Conservation (phyloP, 2,113 vertebrate genomes). For the Embiotoca jacksoni region DNA sequence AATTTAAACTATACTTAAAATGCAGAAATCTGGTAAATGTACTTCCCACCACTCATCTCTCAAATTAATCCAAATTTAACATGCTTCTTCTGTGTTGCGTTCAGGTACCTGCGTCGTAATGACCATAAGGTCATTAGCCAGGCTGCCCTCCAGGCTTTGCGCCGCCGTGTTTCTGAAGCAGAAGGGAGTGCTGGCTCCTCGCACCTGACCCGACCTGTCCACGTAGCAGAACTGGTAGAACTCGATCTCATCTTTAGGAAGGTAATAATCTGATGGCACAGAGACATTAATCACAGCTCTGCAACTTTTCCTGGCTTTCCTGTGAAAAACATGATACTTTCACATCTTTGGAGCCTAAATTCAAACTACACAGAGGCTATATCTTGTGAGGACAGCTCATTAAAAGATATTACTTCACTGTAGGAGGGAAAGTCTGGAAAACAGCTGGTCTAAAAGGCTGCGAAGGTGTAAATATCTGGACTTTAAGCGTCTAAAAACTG, state of each 20-base stretch:
- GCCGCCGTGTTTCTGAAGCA: conserved; percentile 71
- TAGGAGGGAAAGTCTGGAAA: too few relatives aligned
- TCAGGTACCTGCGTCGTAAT: conserved; percentile 83
- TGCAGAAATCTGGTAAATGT: too few relatives aligned
- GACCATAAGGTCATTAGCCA: conserved; percentile 79
- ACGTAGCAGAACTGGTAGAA: conserved; percentile 89
- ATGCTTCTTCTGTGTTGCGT: too few relatives aligned
- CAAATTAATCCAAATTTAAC: too few relatives aligned
- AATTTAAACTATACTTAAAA: too few relatives aligned
- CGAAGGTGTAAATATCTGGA: too few relatives aligned
- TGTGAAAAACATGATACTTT: not conserved
- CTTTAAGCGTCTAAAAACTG: too few relatives aligned
- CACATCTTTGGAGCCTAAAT: not conserved
- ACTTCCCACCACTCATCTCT: too few relatives aligned
- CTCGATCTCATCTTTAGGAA: conserved; percentile 83
- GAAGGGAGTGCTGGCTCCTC: conserved; percentile 86
- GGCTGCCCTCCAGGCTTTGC: conserved; percentile 54
- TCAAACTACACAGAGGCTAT: not conserved
- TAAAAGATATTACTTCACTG: not conserved
- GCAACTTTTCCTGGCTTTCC: not conserved
- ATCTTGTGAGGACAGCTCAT: not conserved
- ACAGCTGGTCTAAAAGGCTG: not conserved
- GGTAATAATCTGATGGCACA: conserved; percentile 78
- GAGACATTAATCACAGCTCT: too few relatives aligned
- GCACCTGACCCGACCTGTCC: conserved; percentile 75